Evolutionary conservation across 2,113 vertebrate genomes (phyloP), one percentile per base, ranked within the genome.

Genomic region (Uropsilus gracilis): DNA sequence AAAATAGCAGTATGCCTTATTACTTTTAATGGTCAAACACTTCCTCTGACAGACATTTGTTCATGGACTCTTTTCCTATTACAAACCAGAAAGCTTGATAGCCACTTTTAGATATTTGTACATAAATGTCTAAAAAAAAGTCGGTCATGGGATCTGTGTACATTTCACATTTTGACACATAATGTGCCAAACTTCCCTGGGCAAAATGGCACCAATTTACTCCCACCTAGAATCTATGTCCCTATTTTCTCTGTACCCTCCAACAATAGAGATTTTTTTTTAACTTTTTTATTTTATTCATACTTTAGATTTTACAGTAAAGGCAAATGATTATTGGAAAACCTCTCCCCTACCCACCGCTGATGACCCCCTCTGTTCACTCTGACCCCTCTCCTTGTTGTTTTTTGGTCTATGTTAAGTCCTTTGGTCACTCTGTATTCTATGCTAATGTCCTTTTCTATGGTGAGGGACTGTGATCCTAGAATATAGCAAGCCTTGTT

Each of bases 1-100:
- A 94, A 90, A 94, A 76, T 42, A 94, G 69, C 91, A 83, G 39
- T 61, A 46, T 11, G 84, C 16, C 11, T 95, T 72, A 76, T 87
- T 71, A 88, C 68, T 95, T 64, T 72, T 18, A 61, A 48, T 73
- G 39, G 42, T 80, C 63, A 28, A 63, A 44, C 63, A 66, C 9
- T 53, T 81, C 61, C 34, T 94, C n/a, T 76, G 57, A 96, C 26
- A 66, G 53, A 78, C 17, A 91, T 48, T 48, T 84, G 53, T 57
- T 73, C 28, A 86, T n/a, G n/a, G 34, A 8, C 44, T 69, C 80
- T 82, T 37, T 72, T n/a, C 81, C 42, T 55, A 26, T 48, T 32
- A 44, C 12, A 57, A 63, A 39, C 37, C n/a, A 63, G 17, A 68
- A 12, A 57, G n/a, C 75, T 83, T 91, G 63, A 48, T 50, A 34